Evolutionary conservation across 2,888 invertebrate species (phyloP), one percentile per base, ranked within the genome.

Genomic region (Lamproptera curius): DNA sequence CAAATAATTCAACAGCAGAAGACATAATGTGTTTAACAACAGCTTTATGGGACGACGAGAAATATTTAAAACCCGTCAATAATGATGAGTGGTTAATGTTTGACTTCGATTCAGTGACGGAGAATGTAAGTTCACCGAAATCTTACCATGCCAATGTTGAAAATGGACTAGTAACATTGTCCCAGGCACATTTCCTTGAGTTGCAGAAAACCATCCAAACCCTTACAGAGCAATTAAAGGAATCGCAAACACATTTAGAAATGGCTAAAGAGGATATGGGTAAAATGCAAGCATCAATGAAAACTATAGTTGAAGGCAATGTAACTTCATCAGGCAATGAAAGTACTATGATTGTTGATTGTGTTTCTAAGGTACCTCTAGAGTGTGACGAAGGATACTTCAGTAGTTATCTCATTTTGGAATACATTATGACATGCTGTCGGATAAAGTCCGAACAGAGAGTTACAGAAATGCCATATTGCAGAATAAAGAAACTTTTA

Each of bases 391-490:
- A 91, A 61, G 91, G 92, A 38, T 95, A 95, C 74, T 95, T 95
- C 57, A 92, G 89, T 65, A 94, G 95, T 1, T 97, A 97, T 67
- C 95, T 42, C 97, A 97, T 80, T 96, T 95, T 79, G 92, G 93
- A 15, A 97, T 97, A 65, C 98, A 98, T 79, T 93, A 95, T 69
- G 96, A 97, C 67, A 98, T 98, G 98, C 88, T 98, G 28, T 93
- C 94, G 90, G 97, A 97, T 70, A 91, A 90, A 73, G 91, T 95
- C 2, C 88, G 98, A 44, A 98, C 98, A 2, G 92, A 94, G 69
- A 93, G 94, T 58, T 98, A 98, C 68, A 89, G 93, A 59, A 91
- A 95, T 78, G 96, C 97, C 15, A 92, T 98, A 55, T 67, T 94
- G 41, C 90, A 91, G 13, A 97, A 97, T 72, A 82, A 85, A 20